phyloP scores from a whole-genome alignment of 92 coral and sea anemone genomes.

The Parazoanthus atlanticus region DNA sequence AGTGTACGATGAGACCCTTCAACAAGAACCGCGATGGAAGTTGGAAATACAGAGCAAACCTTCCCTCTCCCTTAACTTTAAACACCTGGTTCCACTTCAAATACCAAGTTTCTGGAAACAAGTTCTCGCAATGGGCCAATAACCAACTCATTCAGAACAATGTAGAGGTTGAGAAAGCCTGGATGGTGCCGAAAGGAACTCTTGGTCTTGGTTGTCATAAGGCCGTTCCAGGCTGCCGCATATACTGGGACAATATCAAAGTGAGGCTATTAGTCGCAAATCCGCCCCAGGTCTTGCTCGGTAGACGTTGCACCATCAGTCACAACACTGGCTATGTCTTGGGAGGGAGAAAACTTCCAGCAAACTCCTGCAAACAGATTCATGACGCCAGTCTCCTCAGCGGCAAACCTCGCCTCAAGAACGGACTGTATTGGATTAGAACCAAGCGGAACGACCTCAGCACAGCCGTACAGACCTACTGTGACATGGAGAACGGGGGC shows the following conservation, averaged over 20 bases:
- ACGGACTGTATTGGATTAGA: constrained; percentile 84
- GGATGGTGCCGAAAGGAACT: constrained; percentile 74
- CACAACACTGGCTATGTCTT: constrained; percentile 28
- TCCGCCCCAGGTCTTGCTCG: constrained; percentile 61
- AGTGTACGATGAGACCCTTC: constrained; percentile 80
- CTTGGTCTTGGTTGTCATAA: constrained; percentile 77
- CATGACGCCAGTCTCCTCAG: constrained; percentile 58
- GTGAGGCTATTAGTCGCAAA: constrained; percentile 56
- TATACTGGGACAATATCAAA: constrained; percentile 76
- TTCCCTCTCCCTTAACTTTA: constrained; percentile 52
- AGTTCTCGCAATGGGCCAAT: constrained; percentile 75
- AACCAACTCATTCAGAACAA: constrained; percentile 63
- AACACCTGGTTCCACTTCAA: constrained; percentile 72
- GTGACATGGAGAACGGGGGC: constrained; percentile 85
- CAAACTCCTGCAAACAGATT: constrained; percentile 82
- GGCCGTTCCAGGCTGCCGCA: constrained; percentile 57
- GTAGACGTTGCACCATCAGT: constrained; percentile 55
- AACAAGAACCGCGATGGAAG: constrained; percentile 60
- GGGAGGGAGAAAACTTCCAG: constrained; percentile 52
- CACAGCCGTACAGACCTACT: constrained; percentile 60
- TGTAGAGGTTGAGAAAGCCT: constrained; percentile 57
- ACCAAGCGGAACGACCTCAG: constrained; percentile 47
- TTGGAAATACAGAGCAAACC: constrained; percentile 63
- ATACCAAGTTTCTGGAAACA: constrained; percentile 66
- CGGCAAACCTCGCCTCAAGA: constrained; percentile 53